Evolutionary conservation across 1,140 invertebrate species (phyloP), one percentile per base, ranked within the genome.

Genomic region (Elysia chlorotica): DNA sequence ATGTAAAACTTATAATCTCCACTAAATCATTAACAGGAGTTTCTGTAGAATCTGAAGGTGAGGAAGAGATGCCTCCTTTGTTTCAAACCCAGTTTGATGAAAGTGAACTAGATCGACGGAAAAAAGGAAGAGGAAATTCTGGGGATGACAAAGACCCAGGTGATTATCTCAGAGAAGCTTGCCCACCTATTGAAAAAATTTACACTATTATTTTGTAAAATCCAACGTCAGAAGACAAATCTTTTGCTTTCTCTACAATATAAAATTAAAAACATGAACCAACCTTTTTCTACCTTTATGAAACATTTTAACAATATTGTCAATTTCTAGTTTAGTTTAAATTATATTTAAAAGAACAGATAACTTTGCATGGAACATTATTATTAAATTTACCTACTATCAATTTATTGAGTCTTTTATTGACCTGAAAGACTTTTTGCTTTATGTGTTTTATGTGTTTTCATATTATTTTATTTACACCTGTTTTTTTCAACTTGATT

Each of bases 81-180:
- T 71, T 71, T 31, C 57, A 62, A 53, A 71, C 69, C 33, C 69
- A 71, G 23, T 48, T 71, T 63, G 53, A 63, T 33, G 69, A 71
- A 1, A 59, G 36, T 61, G n/a, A n/a, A n/a, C n/a, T n/a, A n/a
- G n/a, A n/a, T n/a, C n/a, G n/a, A n/a, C n/a, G n/a, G n/a, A n/a
- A n/a, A n/a, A 41, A 38, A 30, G 37, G 37, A 23, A 65, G 6
- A 17, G 1, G 6, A 3, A 4, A 62, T n/a, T 6, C 2, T 38
- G 5, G 14, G 21, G 48, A 65, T 4, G 37, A 65, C 19, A 25
- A 65, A 41, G 25, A 41, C 19, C 6, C 35, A 41, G 36, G 31
- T 0, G 63, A 38, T 65, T 38, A 36, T 35, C 4, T 35, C 21
- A 35, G 2, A 33, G 3, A 48, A 48, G n/a, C 10, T n/a, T 14